A percentile compares a stretch with the other conserved stretches of the same genome.
Conservation (phyloP, 2,888 invertebrate genomes). For the Epiblema foenella region DNA sequence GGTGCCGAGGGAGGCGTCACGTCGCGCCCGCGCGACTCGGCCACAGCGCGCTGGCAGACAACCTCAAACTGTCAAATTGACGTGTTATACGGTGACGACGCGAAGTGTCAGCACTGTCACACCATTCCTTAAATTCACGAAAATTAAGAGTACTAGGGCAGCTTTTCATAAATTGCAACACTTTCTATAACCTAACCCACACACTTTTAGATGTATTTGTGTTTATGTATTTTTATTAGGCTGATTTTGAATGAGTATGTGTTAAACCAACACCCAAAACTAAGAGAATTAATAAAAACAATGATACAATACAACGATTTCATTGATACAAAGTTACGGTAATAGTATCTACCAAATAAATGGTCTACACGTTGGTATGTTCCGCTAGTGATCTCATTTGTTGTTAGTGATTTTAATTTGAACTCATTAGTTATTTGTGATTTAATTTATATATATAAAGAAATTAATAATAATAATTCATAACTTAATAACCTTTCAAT, state of each 20-base stretch:
- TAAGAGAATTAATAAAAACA: too few relatives aligned
- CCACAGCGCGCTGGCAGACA: slow-evolving; percentile 41
- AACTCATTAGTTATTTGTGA: too few relatives aligned
- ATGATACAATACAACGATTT: too few relatives aligned
- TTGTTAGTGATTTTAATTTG: too few relatives aligned
- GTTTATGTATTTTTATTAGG: background rate
- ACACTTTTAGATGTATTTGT: background rate
- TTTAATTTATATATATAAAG: too few relatives aligned
- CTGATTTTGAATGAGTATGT: background rate
- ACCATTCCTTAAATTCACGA: slow-evolving; percentile 28
- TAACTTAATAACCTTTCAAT: too few relatives aligned
- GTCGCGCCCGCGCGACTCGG: slow-evolving; percentile 45
- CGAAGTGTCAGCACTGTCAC: slow-evolving; percentile 26
- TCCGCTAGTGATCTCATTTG: too few relatives aligned
- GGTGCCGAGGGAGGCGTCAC: slow-evolving; percentile 52
- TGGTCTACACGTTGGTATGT: too few relatives aligned
- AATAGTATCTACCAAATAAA: too few relatives aligned
- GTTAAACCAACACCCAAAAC: background rate
- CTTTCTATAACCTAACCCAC: slow-evolving; percentile 28
- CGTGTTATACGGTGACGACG: slow-evolving; percentile 37
- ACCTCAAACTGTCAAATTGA: slow-evolving; percentile 47
- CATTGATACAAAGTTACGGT: background rate
- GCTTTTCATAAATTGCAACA: slow-evolving; percentile 22
- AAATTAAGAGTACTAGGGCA: background rate
- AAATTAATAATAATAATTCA: too few relatives aligned